Percentiles rank a stretch among this genome's conserved stretches.
These are phyloP conservation scores for Dicyrtoma fusca DNA, from an alignment of 2,888 invertebrate genomes.

Conservation along the genomic window DNA sequence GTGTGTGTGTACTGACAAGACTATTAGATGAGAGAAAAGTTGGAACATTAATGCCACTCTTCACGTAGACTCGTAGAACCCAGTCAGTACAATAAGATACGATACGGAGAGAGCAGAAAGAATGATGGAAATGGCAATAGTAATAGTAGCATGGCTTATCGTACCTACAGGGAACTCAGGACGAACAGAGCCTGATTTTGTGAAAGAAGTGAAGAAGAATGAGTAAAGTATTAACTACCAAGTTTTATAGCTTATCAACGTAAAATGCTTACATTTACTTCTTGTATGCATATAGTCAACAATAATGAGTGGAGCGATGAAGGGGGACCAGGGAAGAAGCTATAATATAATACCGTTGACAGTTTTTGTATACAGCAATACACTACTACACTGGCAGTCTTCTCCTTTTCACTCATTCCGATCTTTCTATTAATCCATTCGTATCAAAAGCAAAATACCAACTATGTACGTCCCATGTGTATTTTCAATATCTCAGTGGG, in stretches of 20 bases:
- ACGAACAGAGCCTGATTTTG: slow-evolving; percentile 30
- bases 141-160: too few relatives aligned
- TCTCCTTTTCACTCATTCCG: not conserved
- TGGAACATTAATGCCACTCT: too few relatives aligned
- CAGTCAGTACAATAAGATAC: too few relatives aligned
- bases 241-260: slow-evolving; percentile 30
- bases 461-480: slow-evolving; percentile 13
- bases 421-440: slow-evolving; percentile 25
- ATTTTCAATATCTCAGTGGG: not conserved
- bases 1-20: too few relatives aligned
- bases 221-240: slow-evolving; percentile 32
- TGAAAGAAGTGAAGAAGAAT: slow-evolving; percentile 35
- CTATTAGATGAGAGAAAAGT: too few relatives aligned
- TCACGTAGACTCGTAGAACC: too few relatives aligned
- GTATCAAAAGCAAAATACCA: slow-evolving; percentile 12
- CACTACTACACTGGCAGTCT: not conserved
- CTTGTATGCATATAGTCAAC: not conserved
- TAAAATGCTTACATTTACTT: not conserved
- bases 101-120: too few relatives aligned
- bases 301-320: slow-evolving; percentile 13
- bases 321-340: not conserved
- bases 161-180: slow-evolving; percentile 1
- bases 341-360: too few relatives aligned
- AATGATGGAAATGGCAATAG: too few relatives aligned
- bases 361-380: not conserved